Evolutionary conservation across 2,797 vertebrate genomes (phyloP).

Genomic region (Ctenosaura bakeri): DNA sequence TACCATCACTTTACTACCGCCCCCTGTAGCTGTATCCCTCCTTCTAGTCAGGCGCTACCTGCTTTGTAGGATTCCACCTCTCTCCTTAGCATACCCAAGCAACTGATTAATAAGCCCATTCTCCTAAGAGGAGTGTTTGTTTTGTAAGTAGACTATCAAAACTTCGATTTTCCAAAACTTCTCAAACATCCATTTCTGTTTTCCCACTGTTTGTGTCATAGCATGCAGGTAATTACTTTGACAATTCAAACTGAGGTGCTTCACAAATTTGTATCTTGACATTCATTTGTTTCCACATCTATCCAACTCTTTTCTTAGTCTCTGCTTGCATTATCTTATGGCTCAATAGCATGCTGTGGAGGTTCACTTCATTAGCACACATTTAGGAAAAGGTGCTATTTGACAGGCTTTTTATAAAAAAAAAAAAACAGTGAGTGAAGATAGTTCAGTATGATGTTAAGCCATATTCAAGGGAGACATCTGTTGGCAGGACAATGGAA

Average conservation of each 20-base stretch:
- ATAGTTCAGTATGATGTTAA: accelerated
- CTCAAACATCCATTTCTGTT: constrained; percentile 3
- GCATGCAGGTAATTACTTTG: constrained; percentile 11
- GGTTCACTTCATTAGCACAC: not conserved
- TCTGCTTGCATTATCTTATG: constrained; percentile 7
- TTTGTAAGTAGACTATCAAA: constrained; percentile 40
- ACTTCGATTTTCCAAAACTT: accelerated
- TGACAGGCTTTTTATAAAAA: accelerated
- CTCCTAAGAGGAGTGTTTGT: not conserved
- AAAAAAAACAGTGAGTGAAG: not conserved
- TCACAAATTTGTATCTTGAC: not conserved
- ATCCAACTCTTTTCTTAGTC: not conserved
- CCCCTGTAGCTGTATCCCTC: too few relatives aligned
- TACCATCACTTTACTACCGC: not conserved
- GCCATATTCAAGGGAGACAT: constrained; percentile 63
- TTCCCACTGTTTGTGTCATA: not conserved
- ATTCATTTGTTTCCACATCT: not conserved
- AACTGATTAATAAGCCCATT: constrained; percentile 37
- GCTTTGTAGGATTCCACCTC: not conserved
- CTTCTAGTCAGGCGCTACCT: not conserved
- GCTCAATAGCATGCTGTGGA: constrained; percentile 16
- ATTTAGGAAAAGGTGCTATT: constrained; percentile 9
- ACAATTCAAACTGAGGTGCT: not conserved
- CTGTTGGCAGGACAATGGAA: constrained; percentile 58
- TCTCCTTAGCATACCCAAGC: not conserved